Base-by-base conservation (phyloP, 2,888 invertebrate genomes). In the Pseudanteris insignis region DNA sequence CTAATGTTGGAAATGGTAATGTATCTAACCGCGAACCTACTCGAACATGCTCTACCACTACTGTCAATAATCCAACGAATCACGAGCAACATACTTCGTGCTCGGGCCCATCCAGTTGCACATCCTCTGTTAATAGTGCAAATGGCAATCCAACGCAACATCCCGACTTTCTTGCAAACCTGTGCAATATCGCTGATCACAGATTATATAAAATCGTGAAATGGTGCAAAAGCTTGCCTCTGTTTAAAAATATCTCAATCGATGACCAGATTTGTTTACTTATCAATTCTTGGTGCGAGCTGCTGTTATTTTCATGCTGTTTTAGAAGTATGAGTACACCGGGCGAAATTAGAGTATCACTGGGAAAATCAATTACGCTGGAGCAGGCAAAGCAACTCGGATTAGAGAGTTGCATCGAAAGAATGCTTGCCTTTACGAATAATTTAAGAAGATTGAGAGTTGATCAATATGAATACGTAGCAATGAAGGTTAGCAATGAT, bases 221-320 rank as follows among this genome's bases (percentile, higher is more conserved):
- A 79, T 97, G 97, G 97, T 96, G 96, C 83, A 94, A 97, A 81
- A 96, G 95, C 80, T 83, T 97, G 78, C 96, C 97, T 9, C 86
- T 97, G 14, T 97, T 97, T 80, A 94, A 96, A 79, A 94, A 95
- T 81, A 96, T 97, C 71, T 93, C 94, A 73, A 96, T 96, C 80
- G 97, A 97, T 82, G 97, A 97, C 84, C 97, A 97, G 84, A 97
- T 96, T 74, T 91, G 95, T 75, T 84, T 97, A 75, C 86, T 97
- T 67, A 96, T 97, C 75, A 97, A 97, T 82, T 95, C 96, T 63
- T 97, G 97, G 97, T 96, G 96, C 81, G 94, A 95, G 82, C 83
- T 95, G 70, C 81, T 95, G 68, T 85, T 95, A 64, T 90, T 95
- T 76, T 94, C 94, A 38, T 95, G 94, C 82, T 95, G 95, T 80